Evolutionary conservation across 2,888 invertebrate genomes (phyloP), one percentile per base, ranked within the genome.

Genomic region (Glyphotaelius pellucidus): DNA sequence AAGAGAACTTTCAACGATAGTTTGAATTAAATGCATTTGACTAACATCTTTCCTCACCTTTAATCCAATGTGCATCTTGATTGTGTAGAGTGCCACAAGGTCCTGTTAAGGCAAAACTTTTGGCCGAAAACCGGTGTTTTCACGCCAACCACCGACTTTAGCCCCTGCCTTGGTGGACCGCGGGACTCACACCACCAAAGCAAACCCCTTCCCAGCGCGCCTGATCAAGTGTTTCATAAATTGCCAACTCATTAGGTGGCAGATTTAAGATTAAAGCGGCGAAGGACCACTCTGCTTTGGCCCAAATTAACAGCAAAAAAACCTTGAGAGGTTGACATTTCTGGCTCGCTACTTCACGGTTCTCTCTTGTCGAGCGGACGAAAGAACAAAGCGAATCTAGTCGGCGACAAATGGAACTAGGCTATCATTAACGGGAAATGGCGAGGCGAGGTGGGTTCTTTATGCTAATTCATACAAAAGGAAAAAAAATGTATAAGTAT

Each of bases 231-330:
- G 80, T 92, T 91, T 92, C 85, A 92, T 92, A 92, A 92, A 92
- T 92, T 88, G 92, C 87, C 87, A 86, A 90, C 92, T 92, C 92
- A 92, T 92, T 92, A 92, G 92, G 90, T 52, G 90, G 83, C 30
- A 79, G 92, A 92, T 90, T 92, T 92, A 90, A 90, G 67, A 92
- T 86, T 80, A 42, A 32, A 83, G 52, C 92, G 92, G 90, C 86
- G 67, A 88, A 80, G 80, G 80, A 67, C 83, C 80, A 67, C 67
- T 67, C 25, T 67, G 25, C 91, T 25, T 87, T 86, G 38, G 91
- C 42, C 87, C 25, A 30, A 79, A 90, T 84, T 81, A 91, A 88
- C 91, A 91, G 2, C 67, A 67, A 25, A 67, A 67, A 67, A 87
- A 86, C 79, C 85, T 25, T n/a, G 47, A 80, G 67, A 84, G 47